Base-by-base conservation (phyloP, 2,797 vertebrate species). In the Australoheros facetus region DNA sequence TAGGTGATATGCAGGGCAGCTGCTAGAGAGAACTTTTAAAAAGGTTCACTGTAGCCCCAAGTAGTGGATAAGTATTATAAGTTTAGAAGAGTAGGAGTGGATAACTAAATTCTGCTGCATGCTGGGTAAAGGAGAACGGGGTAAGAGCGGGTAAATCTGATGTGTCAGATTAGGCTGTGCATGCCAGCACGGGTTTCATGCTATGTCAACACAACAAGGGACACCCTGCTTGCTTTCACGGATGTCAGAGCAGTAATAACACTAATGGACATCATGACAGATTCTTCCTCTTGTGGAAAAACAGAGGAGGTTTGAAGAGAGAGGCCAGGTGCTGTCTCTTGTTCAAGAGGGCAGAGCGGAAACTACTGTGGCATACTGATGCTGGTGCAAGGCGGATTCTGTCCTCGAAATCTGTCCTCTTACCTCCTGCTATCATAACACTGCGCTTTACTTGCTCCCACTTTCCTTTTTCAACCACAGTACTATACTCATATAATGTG, bases 161-260 rank as follows among this genome's bases (percentile, higher is more conserved):
- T 91, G 91, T 91, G 89, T 92, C 92, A 93, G 88, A 91, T 93
- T 82, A 88, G 91, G 74, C 84, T n/a, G 82, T 28, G 89, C 66
- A 59, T 56, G 93, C 82, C 91, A 88, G 81, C 13, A 23, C 71
- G 64, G 73, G 73, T 91, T 93, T 91, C 90, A 92, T 83, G 90
- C 87, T 64, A 71, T 66, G 90, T 89, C 92, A 81, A 80, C 90
- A 89, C 78, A 83, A 79, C 45, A 66, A 64, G 83, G 78, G 85
- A 89, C 89, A 85, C 78, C 60, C 80, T 62, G 85, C 79, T 89
- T 71, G 83, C 85, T 83, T 85, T 81, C 90, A 88, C 79, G 82
- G 85, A 92, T 81, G 88, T 93, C 90, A 89, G 77, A 54, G 78
- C 53, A 19, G 89, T 78, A 92, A 84, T 89, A 91, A 93, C 81